Base-by-base conservation (phyloP, 2,888 invertebrate genomes). In the Heliconius cydno region DNA sequence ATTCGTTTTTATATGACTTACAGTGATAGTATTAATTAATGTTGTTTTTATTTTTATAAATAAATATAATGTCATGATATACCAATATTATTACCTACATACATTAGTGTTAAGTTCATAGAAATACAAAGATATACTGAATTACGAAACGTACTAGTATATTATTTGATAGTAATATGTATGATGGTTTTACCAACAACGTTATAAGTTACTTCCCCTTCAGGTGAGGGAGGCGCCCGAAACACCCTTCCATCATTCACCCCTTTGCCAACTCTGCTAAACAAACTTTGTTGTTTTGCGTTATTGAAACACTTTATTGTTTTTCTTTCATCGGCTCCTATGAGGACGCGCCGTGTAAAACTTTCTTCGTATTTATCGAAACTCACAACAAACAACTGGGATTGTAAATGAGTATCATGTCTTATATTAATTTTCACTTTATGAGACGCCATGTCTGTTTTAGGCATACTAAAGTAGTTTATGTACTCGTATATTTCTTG, bases 251-350 rank as follows among this genome's bases (percentile, higher is more conserved):
- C 75, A 78, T 70, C 38, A 57, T 79, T 88, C 83, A 86, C 84
- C 85, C 85, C 82, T 84, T 82, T 87, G 82, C 83, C 85, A 90
- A 92, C 90, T 90, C 89, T 85, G 88, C 89, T 85, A 87, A 92
- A 92, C 90, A 90, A 93, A 93, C 90, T 94, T 93, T 90, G 90
- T 92, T 92, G 90, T 91, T 92, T 90, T 89, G 88, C 90, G 89
- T 91, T 94, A 92, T 93, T 92, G 92, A 92, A 94, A 92, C 92
- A 91, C 88, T 92, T 93, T 90, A 90, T 91, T 93, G 92, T 93
- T 93, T 91, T 93, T 91, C 91, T 93, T 94, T 92, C 92, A 91
- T 92, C 90, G 74, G 88, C 86, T 88, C 88, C 88, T 91, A 91
- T 90, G 89, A 88, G 86, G 70, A 85, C 82, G 83, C 76, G 13